These are phyloP conservation scores for Diadumene lineata DNA, from an alignment of 92 coral and sea anemone species.

Conservation along the genomic window DNA sequence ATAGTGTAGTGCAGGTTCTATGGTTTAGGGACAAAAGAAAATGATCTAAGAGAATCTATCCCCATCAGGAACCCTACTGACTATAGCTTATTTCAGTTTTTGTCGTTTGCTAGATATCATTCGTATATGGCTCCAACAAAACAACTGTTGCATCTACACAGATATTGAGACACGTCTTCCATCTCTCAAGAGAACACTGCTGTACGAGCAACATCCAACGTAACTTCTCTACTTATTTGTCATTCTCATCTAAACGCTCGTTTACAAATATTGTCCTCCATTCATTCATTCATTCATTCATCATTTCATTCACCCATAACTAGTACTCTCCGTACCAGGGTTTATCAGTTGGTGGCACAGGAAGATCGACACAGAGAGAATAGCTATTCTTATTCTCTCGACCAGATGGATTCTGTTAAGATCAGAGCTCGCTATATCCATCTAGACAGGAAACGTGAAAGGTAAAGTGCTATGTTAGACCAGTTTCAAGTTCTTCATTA, in stretches of 20 bases:
- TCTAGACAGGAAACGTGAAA: background rate
- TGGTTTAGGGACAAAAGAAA: too few relatives aligned
- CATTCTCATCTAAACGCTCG: too few relatives aligned
- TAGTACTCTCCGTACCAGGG: background rate
- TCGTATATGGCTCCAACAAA: slow-evolving; percentile 17
- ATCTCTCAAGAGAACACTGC: slow-evolving; percentile 17
- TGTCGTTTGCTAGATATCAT: slow-evolving; percentile 12
- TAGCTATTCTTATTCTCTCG: slow-evolving; percentile 5
- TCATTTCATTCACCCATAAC: background rate
- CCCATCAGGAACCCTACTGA: too few relatives aligned
- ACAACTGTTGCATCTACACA: background rate
- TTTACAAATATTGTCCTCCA: too few relatives aligned
- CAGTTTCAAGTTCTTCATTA: too few relatives aligned
- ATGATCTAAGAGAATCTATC: too few relatives aligned
- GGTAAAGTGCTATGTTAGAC: too few relatives aligned
- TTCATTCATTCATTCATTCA: background rate
- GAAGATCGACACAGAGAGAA: background rate
- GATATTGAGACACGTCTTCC: background rate
- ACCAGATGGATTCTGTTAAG: background rate
- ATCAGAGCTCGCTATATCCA: slow-evolving; percentile 5
- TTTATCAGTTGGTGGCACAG: slow-evolving; percentile 21
- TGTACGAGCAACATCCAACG: slow-evolving; percentile 4
- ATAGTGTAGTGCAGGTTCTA: too few relatives aligned
- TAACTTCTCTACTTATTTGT: too few relatives aligned
- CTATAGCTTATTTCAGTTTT: background rate